Conservation (phyloP, 1,140 invertebrate species). For the Ostrea denselamellosa region DNA sequence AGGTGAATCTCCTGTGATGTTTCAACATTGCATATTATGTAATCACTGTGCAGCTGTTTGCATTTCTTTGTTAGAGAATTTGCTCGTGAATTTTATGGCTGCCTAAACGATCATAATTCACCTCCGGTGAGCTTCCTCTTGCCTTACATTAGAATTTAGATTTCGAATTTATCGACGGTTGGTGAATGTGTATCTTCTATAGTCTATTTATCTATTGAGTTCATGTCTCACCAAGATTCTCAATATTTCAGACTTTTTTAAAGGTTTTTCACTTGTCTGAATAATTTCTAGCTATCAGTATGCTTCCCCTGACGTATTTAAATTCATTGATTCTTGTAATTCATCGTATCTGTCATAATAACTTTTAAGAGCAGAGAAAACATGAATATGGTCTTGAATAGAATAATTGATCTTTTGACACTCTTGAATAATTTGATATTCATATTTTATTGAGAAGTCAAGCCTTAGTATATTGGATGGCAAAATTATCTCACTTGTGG, state of each 20-base stretch:
- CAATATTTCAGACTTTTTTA: background rate
- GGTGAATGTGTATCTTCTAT: background rate
- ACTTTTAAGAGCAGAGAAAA: conserved; percentile 6
- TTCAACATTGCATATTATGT: conserved; percentile 11
- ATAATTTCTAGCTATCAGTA: background rate
- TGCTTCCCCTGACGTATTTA: no score
- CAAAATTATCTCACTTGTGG: background rate
- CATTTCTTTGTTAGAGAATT: conserved; percentile 12
- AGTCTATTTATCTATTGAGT: background rate
- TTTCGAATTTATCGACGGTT: background rate
- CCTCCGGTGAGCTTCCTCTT: background rate
- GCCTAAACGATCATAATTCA: background rate
- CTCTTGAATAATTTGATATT: conserved; percentile 7
- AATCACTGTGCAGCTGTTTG: background rate
- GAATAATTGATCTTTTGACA: background rate
- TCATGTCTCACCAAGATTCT: background rate
- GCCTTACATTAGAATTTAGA: background rate
- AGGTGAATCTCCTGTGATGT: background rate
- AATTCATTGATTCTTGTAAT: background rate
- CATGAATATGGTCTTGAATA: background rate
- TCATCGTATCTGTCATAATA: background rate
- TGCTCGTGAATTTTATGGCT: background rate
- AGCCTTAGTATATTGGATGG: background rate
- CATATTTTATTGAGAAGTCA: conserved; percentile 21
- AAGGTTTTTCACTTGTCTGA: background rate